Percentiles rank a stretch among this genome's conserved stretches.
phyloP scores from a whole-genome alignment of 1,140 invertebrate species.

The Prorops nasuta region DNA sequence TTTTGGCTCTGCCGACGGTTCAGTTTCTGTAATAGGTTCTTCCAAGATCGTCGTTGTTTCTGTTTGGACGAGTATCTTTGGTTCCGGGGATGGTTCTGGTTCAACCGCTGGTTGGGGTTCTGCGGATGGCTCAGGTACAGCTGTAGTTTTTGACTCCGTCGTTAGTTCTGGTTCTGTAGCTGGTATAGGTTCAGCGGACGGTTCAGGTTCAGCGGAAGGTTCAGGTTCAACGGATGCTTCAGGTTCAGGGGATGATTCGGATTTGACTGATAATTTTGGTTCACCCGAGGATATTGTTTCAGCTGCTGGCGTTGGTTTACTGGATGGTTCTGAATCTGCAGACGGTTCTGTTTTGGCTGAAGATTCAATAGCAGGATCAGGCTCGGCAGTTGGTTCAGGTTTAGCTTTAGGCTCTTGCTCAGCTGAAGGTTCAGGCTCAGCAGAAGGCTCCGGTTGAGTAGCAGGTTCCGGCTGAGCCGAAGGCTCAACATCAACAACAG shows the following conservation, averaged over 20 bases:
- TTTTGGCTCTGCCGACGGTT: no score
- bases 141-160: not conserved
- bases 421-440: conserved; percentile 22
- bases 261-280: not conserved
- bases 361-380: conserved; percentile 1
- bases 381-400: conserved; percentile 6
- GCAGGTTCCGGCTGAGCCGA: conserved; percentile 25
- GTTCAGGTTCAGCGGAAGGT: not conserved
- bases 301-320: not conserved
- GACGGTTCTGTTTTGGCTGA: not conserved
- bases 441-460: conserved; percentile 18
- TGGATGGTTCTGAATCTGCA: not conserved
- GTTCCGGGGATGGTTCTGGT: no score
- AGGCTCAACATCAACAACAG: conserved; percentile 13
- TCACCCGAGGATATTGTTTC: no score
- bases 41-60: no score
- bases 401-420: not conserved
- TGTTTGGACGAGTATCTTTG: no score
- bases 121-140: not conserved
- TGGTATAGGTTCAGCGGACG: not conserved
- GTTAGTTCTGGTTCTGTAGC: not conserved
- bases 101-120: not conserved
- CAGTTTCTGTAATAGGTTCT: no score
- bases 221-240: not conserved
- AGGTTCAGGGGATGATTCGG: not conserved